Evolutionary conservation across 1,140 invertebrate species (phyloP), one percentile per base, ranked within the genome.

Genomic region (Procambarus clarkii): DNA sequence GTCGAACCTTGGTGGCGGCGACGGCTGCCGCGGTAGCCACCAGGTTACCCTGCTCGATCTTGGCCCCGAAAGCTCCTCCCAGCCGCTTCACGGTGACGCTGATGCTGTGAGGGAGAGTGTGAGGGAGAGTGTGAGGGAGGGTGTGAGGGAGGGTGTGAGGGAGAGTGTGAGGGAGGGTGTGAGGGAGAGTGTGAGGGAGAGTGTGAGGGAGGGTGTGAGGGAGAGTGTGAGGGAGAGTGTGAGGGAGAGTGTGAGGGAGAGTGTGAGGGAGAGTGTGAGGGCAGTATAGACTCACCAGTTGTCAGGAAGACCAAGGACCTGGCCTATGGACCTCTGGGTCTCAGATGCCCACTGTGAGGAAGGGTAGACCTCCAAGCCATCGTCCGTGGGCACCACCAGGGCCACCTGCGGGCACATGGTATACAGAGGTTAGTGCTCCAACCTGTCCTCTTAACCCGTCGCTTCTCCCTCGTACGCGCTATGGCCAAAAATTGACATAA

Each of bases 291-390:
- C 89, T 71, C 69, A 92, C 95, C 94, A 94, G 90, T 95, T 95
- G 71, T 94, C 94, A 0, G 94, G 94, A 34, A 95, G 92, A 18
- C 93, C 94, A 2, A 97, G 94, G 48, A 95, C 94, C 44, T 95
- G 94, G 0, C 97, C 95, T 21, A 97, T 95, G 0, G 95, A 94
- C 50, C 94, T 94, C 94, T 97, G 97, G 0, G 94, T 94, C 4
- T 95, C 93, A 93, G 97, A 96, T 24, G 96, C 94, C 95, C 96
- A 97, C 93, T 97, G 97, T 1, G 94, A 95, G 24, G 94, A 88
- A 48, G 93, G 92, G 79, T 94, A 92, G 7, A 95, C 93, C 58
- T 95, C 93, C 88, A 95, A 92, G 18, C 94, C 94, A 86, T 94
- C 94, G 21, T 94, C 95, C 7, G 81, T 92, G 1, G 94, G 95